Base-by-base conservation (phyloP, 2,113 vertebrate genomes). In the Callithrix jacchus region DNA sequence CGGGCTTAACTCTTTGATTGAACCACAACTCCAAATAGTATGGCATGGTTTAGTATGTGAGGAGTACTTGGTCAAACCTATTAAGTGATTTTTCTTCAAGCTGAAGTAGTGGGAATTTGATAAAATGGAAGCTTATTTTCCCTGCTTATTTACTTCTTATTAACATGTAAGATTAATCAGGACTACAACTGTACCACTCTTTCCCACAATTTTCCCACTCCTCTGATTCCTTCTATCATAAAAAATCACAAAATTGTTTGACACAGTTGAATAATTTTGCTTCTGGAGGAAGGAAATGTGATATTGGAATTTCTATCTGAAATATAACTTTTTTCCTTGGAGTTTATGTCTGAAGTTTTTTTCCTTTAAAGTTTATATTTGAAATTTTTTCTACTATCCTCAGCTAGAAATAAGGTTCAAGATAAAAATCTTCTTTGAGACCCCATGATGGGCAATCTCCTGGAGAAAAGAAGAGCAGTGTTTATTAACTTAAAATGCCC, bases 371-470 rank as follows among this genome's bases (percentile, higher is more conserved):
- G 25, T 81, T 92, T 66, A 42, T 37, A 71, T 54, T n/a, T 66
- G 37, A 94, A 56, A n/a, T 27, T 91, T 35, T 71, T 68, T 82
- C 47, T 79, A 25, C 35, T 56, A 10, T 73, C 52, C 37, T 93
- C 37, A 91, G 45, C 27, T 68, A 91, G 88, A 81, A 73, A 74
- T 30, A 66, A 88, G 11, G 4, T 21, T 87, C 42, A 49, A 94
- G 95, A 93, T 81, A 71, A 87, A 96, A 81, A 66, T 49, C 66
- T 77, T 17, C 7, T 96, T 86, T 82, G 56, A 91, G 56, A 88
- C 10, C 45, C n/a, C n/a, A 37, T 42, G 54, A 79, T 71, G 91
- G 58, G 2, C 61, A 73, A 52, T 88, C n/a, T 40, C 66, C 12
- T n/a, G 9, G 14, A 95, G 30, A 82, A 84, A 91, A 8, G 27